These are phyloP conservation scores for Pammene aurita DNA, from an alignment of 2,888 invertebrate species.

Conservation along the genomic window DNA sequence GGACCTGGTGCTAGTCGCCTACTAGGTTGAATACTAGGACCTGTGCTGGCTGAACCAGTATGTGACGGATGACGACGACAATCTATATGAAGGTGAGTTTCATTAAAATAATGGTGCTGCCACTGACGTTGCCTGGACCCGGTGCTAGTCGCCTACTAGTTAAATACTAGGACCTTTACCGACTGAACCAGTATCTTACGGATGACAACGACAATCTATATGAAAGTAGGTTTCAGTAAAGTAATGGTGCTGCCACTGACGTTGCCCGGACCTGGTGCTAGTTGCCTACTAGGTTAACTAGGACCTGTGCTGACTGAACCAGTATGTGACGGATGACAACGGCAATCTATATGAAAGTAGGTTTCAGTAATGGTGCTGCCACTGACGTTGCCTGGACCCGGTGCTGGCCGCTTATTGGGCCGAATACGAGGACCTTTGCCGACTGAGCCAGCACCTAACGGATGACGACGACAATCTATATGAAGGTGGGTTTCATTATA, in stretches of 20 bases:
- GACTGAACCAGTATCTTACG: slow-evolving; percentile 80
- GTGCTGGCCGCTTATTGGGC: slow-evolving; percentile 87
- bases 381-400: slow-evolving; percentile 71
- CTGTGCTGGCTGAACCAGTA: slow-evolving; percentile 83
- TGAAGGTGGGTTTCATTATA: slow-evolving; percentile 71
- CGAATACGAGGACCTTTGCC: slow-evolving; percentile 84
- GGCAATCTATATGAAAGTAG: slow-evolving; percentile 84
- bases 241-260: slow-evolving; percentile 66
- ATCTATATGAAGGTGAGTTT: slow-evolving; percentile 83
- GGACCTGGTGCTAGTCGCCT: slow-evolving; percentile 84
- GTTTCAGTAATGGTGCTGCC: slow-evolving; percentile 64
- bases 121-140: slow-evolving; percentile 73
- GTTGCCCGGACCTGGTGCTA: slow-evolving; percentile 79
- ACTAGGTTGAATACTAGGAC: slow-evolving; percentile 86
- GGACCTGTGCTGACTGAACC: slow-evolving; percentile 83
- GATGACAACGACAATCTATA: slow-evolving; percentile 84
- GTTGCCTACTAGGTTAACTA: slow-evolving; percentile 85
- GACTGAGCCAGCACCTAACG: slow-evolving; percentile 80
- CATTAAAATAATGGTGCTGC: slow-evolving; percentile 61
- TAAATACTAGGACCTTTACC: slow-evolving; percentile 85
- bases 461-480: slow-evolving; percentile 84
- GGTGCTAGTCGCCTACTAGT: slow-evolving; percentile 86
- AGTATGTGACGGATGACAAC: slow-evolving; percentile 80
- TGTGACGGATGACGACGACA: slow-evolving; percentile 80
- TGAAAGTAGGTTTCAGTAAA: slow-evolving; percentile 71